Evolutionary conservation across 2,797 vertebrate species (phyloP).

Genomic region (Neosilurus mollespiculum): DNA sequence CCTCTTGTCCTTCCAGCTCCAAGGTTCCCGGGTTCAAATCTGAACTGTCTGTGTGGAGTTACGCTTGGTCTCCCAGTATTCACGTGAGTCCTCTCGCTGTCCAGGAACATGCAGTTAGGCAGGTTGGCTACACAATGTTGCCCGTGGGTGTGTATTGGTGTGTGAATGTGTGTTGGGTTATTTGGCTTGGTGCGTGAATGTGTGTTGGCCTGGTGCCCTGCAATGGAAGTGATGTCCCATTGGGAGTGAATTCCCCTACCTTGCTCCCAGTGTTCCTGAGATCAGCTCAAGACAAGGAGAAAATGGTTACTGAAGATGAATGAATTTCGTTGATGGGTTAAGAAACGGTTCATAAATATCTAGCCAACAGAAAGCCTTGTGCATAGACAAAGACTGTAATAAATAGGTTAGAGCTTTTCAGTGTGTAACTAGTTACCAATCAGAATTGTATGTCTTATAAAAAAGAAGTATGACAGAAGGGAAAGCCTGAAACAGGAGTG

Average conservation of each 20-base stretch:
- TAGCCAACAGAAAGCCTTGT: neutral
- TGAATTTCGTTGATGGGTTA: neutral
- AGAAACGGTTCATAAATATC: neutral
- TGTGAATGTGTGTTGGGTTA: neutral
- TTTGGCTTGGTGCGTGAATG: neutral
- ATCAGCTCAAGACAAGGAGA: neutral
- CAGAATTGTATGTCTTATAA: neutral
- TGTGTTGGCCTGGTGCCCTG: neutral
- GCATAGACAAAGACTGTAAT: neutral
- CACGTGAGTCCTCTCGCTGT: neutral
- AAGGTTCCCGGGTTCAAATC: neutral
- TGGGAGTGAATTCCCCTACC: neutral
- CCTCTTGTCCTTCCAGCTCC: neutral
- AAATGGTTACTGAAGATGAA: neutral
- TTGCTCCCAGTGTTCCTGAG: neutral
- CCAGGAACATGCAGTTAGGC: neutral
- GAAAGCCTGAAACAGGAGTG: neutral
- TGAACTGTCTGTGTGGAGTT: neutral
- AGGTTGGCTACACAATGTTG: neutral
- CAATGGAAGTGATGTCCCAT: neutral
- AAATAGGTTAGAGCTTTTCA: neutral
- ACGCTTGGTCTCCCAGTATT: neutral
- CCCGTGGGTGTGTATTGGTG: neutral
- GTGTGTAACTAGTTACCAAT: neutral
- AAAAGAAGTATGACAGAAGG: neutral